phyloP scores from a whole-genome alignment of 1,140 invertebrate species.

The Aricia agestis region DNA sequence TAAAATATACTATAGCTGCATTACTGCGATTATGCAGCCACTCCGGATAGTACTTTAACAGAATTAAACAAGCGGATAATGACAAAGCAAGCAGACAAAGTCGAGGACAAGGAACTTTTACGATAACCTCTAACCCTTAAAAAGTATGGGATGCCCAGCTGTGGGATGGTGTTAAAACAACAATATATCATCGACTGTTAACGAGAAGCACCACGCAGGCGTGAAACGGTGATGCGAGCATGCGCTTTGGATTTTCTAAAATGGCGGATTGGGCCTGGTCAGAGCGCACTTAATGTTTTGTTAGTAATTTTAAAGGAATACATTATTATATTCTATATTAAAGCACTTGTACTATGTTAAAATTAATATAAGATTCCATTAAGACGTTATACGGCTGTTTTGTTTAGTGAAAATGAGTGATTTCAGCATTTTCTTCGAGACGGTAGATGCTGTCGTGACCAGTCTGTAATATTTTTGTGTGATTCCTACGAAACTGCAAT shows the following conservation, averaged over 20 bases:
- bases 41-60: too few species aligned
- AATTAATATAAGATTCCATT: neutral
- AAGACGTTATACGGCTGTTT: neutral
- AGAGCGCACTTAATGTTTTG: conserved; percentile 17
- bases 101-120: too few species aligned
- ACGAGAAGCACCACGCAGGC: conserved; percentile 45
- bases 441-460: neutral
- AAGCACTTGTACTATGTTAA: neutral
- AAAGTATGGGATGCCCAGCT: neutral
- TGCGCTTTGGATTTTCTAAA: conserved; percentile 38
- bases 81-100: too few species aligned
- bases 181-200: conserved; percentile 4
- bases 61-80: too few species aligned
- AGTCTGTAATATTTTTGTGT: neutral
- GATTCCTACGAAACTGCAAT: neutral
- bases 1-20: too few species aligned
- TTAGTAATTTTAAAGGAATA: conserved; percentile 3
- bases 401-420: conserved; percentile 11
- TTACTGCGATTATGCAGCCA: too few species aligned
- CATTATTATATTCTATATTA: neutral
- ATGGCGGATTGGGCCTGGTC: conserved; percentile 47
- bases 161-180: neutral
- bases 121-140: too few species aligned
- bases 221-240: conserved; percentile 35
- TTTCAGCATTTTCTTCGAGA: neutral